Evolutionary conservation across 2,113 vertebrate genomes (phyloP).

Genomic region (Nymphicus hollandicus): DNA sequence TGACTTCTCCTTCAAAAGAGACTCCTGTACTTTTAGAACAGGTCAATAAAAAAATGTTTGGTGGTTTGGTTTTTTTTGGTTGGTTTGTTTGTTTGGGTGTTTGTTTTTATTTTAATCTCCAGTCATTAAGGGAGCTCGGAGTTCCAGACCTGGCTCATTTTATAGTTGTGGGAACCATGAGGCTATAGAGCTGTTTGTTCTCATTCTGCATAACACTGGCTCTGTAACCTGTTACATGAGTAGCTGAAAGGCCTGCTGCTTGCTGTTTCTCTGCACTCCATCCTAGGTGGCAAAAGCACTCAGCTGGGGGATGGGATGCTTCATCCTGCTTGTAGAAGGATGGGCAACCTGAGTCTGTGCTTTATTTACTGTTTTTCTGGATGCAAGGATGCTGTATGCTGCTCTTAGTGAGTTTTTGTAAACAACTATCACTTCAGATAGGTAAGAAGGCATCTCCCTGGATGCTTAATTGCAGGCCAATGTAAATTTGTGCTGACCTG

Average conservation of each 20-base stretch:
- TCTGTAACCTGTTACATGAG: neutral
- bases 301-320: neutral
- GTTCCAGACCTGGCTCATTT: neutral
- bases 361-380: neutral
- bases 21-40: neutral
- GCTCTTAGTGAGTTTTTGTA: neutral
- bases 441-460: neutral
- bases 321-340: neutral
- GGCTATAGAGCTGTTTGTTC: rapidly evolving
- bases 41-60: neutral
- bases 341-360: rapidly evolving
- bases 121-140: neutral
- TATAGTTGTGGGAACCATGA: rapidly evolving
- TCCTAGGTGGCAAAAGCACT: neutral
- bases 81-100: too few relatives aligned
- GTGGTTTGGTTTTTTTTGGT: neutral
- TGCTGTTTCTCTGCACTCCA: rapidly evolving
- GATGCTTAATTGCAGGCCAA: neutral
- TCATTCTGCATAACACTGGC: rapidly evolving
- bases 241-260: rapidly evolving
- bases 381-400: neutral
- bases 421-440: neutral
- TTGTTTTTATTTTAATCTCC: neutral
- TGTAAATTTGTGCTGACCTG: neutral
- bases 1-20: neutral